Conservation (phyloP, 1,140 invertebrate genomes). For the Choristoneura fumiferana region DNA sequence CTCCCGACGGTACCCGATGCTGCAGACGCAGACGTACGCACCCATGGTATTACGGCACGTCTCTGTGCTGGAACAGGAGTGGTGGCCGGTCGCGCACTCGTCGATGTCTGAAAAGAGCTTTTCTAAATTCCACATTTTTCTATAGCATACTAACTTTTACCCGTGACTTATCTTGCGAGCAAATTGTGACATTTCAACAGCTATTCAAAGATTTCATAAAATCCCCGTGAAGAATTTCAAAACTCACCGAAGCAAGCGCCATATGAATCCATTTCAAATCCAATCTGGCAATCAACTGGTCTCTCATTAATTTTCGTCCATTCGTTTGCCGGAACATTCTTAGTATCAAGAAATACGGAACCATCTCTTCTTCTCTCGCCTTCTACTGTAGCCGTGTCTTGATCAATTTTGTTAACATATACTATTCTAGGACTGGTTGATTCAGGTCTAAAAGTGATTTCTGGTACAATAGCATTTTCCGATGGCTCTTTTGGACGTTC, state of each 20-base stretch:
- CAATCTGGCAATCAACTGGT: constrained; percentile 62
- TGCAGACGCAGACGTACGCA: constrained; percentile 71
- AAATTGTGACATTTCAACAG: too few relatives aligned
- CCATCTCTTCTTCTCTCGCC: constrained; percentile 49
- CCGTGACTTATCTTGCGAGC: too few relatives aligned
- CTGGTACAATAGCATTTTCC: constrained; percentile 1
- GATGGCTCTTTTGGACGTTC: not conserved
- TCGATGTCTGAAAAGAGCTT: constrained; percentile 89
- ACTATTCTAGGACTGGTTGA: constrained; percentile 43
- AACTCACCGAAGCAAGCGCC: constrained; percentile 66
- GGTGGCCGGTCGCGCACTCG: constrained; percentile 90
- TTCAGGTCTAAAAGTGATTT: constrained; percentile 31
- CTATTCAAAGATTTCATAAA: too few relatives aligned
- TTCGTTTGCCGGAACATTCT: constrained; percentile 53
- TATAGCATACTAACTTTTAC: too few relatives aligned
- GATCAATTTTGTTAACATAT: constrained; percentile 34
- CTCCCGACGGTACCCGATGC: constrained; percentile 40
- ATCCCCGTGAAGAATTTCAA: too few relatives aligned
- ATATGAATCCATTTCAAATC: constrained; percentile 77
- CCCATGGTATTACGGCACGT: constrained; percentile 89
- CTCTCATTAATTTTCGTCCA: constrained; percentile 54
- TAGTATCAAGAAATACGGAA: constrained; percentile 49
- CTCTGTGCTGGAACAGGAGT: constrained; percentile 91
- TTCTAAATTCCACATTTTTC: too few relatives aligned
- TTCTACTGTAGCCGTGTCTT: constrained; percentile 41